Evolutionary conservation across 2,888 invertebrate genomes (phyloP).

Genomic region (Oligia latruncula): DNA sequence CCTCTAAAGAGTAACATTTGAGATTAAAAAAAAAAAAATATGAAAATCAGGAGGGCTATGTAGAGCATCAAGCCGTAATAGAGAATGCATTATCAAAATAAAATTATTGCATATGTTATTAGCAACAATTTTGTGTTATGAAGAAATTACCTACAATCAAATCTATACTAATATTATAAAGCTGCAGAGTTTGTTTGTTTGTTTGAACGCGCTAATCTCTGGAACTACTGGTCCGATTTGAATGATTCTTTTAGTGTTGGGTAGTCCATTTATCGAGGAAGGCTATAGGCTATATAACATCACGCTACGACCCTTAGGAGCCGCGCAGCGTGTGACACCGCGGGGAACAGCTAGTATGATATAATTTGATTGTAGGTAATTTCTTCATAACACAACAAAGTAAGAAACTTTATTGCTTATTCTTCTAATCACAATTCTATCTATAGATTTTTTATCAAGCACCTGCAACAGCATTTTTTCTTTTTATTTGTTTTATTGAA

Average conservation of each 20-base stretch:
- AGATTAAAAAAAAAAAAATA: not conserved
- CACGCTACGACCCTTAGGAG: too few species aligned
- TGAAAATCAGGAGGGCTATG: conserved; percentile 32
- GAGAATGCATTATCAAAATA: conserved; percentile 13
- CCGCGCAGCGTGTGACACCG: too few species aligned
- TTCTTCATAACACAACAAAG: too few species aligned
- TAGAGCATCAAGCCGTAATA: not conserved
- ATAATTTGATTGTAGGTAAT: too few species aligned
- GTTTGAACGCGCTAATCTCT: too few species aligned
- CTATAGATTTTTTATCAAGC: conserved; percentile 11
- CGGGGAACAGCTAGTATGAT: too few species aligned
- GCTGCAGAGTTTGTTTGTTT: too few species aligned
- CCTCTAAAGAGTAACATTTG: not conserved
- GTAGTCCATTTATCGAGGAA: too few species aligned
- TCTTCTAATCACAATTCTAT: conserved; percentile 9
- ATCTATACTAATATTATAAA: too few species aligned
- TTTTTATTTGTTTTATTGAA: conserved; percentile 17
- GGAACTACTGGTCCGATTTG: too few species aligned
- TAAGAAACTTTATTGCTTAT: conserved; percentile 12
- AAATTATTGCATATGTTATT: not conserved
- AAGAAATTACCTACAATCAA: conserved; percentile 9
- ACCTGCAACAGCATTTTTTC: conserved; percentile 5
- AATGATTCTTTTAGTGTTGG: too few species aligned
- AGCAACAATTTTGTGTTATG: conserved; percentile 5
- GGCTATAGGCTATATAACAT: too few species aligned